Percentiles rank a stretch among this genome's conserved stretches.
Evolutionary conservation across 1,140 invertebrate species (phyloP).

Genomic region (Drosophila burlai): DNA sequence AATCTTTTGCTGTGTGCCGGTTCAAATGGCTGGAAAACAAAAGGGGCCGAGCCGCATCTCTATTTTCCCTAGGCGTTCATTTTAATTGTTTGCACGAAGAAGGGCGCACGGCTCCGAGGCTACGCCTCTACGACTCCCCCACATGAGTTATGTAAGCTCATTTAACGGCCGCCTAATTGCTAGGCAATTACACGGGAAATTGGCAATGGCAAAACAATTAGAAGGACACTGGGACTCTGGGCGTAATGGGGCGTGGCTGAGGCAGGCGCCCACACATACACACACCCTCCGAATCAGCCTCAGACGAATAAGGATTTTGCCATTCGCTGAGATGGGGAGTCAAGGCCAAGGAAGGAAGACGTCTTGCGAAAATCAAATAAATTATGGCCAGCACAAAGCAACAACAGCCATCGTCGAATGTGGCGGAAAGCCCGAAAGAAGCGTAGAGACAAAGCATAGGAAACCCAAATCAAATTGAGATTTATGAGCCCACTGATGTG

Average conservation of each 20-base stretch:
- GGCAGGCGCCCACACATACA: constrained; percentile 21
- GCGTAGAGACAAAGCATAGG: constrained; percentile 17
- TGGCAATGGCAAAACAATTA: constrained; percentile 80
- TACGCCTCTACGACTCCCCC: constrained; percentile 6
- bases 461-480: constrained; percentile 82
- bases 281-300: constrained; percentile 1
- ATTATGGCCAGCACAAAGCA: constrained; percentile 53
- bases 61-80: constrained; percentile 25
- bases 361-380: constrained; percentile 70
- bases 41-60: constrained; percentile 1
- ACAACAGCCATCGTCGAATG: constrained; percentile 60
- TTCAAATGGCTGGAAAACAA: constrained; percentile 12
- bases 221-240: constrained; percentile 40
- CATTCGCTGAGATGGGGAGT: constrained; percentile 18
- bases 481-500: constrained; percentile 81
- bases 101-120: constrained; percentile 6
- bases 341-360: constrained; percentile 49
- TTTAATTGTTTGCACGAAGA: constrained; percentile 56
- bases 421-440: constrained; percentile 1
- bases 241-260: constrained; percentile 64
- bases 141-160: constrained; percentile 64
- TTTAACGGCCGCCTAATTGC: constrained; percentile 67
- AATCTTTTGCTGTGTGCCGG: background rate
- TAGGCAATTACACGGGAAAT: constrained; percentile 73
- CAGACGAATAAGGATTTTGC: constrained; percentile 30